phyloP scores from a whole-genome alignment of 1,140 invertebrate species.

The Euura lappo region DNA sequence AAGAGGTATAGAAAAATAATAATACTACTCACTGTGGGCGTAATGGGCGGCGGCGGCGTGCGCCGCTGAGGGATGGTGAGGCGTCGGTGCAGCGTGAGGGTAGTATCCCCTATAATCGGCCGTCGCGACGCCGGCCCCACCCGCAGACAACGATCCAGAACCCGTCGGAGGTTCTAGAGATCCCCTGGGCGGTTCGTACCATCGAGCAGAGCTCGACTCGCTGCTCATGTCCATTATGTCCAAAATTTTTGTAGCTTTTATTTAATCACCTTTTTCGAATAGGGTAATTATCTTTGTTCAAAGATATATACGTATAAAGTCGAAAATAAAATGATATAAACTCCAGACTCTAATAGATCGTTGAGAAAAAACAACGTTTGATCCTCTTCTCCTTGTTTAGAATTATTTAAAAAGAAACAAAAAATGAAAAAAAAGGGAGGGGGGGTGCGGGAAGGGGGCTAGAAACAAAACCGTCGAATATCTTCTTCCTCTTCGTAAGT shows the following conservation, averaged over 20 bases:
- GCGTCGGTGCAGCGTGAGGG: constrained; percentile 53
- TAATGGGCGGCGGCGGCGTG: constrained; percentile 53
- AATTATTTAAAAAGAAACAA: neutral
- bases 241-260: constrained; percentile 41
- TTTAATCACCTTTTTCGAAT: constrained; percentile 18
- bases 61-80: constrained; percentile 54
- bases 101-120: constrained; percentile 59
- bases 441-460: neutral
- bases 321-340: neutral
- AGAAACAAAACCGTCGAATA: no score
- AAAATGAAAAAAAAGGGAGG: neutral
- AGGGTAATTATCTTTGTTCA: neutral
- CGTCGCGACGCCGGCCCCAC: constrained; percentile 41
- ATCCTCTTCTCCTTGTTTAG: constrained; percentile 7
- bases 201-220: constrained; percentile 57
- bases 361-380: neutral
- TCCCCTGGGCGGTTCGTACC: constrained; percentile 58
- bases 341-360: neutral
- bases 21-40: constrained; percentile 56
- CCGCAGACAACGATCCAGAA: constrained; percentile 23
- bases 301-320: neutral
- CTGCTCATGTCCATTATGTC: constrained; percentile 61
- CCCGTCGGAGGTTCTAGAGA: constrained; percentile 52
- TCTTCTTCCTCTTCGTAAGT: no score
- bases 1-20: no score